A percentile compares a stretch with the other conserved stretches of the same genome.
Evolutionary conservation across 2,888 invertebrate genomes (phyloP).

Genomic region (Acanthopleura granulata): DNA sequence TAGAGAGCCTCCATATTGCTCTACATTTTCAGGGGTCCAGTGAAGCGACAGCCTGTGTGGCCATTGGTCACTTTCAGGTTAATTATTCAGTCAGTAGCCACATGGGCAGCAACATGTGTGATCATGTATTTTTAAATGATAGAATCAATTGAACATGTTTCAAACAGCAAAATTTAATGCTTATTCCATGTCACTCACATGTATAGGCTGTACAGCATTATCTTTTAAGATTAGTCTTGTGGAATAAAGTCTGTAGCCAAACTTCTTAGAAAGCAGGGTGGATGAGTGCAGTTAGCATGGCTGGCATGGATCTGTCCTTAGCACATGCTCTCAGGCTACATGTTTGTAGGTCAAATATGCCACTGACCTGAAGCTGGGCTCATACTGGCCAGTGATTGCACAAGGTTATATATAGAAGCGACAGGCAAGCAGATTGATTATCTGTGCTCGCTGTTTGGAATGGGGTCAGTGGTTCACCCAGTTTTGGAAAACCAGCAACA

Average conservation of each 20-base stretch:
- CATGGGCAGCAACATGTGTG: background rate
- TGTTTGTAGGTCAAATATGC: slow-evolving; percentile 15
- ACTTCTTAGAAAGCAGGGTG: too few relatives aligned
- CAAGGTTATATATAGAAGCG: slow-evolving; percentile 1
- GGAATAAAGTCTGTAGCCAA: background rate
- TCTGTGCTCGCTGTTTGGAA: background rate
- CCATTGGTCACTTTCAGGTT: slow-evolving; percentile 16
- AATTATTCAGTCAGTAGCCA: slow-evolving; percentile 9
- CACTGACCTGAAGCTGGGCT: slow-evolving; percentile 1
- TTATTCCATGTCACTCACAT: too few relatives aligned
- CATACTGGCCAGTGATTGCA: background rate
- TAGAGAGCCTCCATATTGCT: slow-evolving; percentile 1
- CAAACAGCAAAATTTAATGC: background rate
- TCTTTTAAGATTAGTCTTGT: background rate
- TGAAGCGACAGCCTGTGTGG: background rate
- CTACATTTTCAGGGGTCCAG: background rate
- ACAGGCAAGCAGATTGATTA: slow-evolving; percentile 2
- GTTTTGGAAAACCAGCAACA: background rate
- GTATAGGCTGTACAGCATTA: too few relatives aligned
- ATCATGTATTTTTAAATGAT: background rate
- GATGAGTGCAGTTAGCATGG: too few relatives aligned
- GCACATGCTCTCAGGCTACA: background rate
- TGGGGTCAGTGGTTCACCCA: slow-evolving; percentile 13
- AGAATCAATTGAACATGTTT: background rate
- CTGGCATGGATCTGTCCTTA: too few relatives aligned